These are phyloP conservation scores for Galaxea fascicularis DNA, from an alignment of 92 coral and sea anemone genomes.

Conservation along the genomic window DNA sequence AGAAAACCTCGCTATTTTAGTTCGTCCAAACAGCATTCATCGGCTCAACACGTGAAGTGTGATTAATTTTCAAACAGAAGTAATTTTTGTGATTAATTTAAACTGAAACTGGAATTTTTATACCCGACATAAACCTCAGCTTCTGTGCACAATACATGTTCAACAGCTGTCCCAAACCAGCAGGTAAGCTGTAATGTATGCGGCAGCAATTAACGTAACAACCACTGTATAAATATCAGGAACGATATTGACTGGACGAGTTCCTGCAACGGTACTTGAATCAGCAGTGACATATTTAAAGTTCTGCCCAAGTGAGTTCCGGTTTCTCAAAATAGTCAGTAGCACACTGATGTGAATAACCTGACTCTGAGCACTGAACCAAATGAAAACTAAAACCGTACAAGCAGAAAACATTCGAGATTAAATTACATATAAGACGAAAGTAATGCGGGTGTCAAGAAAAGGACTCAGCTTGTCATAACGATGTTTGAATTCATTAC, in stretches of 20 bases:
- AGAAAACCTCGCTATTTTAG: neutral
- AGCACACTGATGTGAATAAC: neutral
- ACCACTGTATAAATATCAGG: neutral
- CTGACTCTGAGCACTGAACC: too few species aligned
- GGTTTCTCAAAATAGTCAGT: neutral
- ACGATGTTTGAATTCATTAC: neutral
- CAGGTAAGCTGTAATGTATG: neutral
- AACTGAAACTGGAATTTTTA: too few species aligned
- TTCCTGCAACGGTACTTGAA: slow-evolving; percentile 6
- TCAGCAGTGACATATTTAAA: neutral
- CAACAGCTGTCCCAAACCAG: neutral
- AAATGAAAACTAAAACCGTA: too few species aligned
- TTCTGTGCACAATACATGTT: neutral
- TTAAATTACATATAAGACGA: too few species aligned
- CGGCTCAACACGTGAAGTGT: neutral
- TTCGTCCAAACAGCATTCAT: neutral
- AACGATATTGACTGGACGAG: neutral
- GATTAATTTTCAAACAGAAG: too few species aligned
- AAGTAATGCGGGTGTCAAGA: too few species aligned
- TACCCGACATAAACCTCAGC: neutral
- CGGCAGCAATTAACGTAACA: neutral
- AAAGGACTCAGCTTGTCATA: too few species aligned
- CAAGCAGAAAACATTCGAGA: too few species aligned
- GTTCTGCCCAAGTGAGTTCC: neutral
- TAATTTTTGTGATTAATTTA: too few species aligned